Conservation (phyloP, 2,888 invertebrate species). For the Augiades crinisus region DNA sequence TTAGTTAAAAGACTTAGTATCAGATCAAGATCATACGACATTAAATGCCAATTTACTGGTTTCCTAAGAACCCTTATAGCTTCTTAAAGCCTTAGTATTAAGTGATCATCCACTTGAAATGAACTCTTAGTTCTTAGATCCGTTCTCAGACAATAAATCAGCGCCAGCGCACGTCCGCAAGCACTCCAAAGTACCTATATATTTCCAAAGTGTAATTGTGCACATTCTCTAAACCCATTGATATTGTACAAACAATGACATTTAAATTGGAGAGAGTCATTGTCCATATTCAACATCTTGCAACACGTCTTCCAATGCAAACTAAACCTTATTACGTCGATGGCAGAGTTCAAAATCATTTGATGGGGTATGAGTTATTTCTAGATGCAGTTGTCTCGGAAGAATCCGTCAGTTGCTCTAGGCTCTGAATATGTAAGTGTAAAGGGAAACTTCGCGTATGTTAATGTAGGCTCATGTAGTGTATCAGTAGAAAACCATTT, state of each 20-base stretch:
- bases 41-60: too few relatives aligned
- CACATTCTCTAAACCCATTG: conserved; percentile 34
- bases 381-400: conserved; percentile 39
- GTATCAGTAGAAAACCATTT: conserved; percentile 1
- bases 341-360: not conserved
- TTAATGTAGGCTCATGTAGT: conserved; percentile 19
- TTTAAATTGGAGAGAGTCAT: conserved; percentile 60
- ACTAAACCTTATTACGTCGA: conserved; percentile 28
- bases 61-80: too few relatives aligned
- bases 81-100: too few relatives aligned
- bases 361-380: conserved; percentile 24
- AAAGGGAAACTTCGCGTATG: conserved; percentile 46
- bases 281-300: conserved; percentile 45
- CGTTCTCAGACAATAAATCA: too few relatives aligned
- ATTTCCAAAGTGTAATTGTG: conserved; percentile 1
- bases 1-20: too few relatives aligned
- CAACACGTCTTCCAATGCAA: conserved; percentile 22
- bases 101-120: too few relatives aligned
- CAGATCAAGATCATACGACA: too few relatives aligned
- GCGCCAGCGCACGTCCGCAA: too few relatives aligned
- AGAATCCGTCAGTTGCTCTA: conserved; percentile 31
- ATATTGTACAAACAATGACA: conserved; percentile 49
- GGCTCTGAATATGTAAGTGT: conserved; percentile 50
- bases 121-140: too few relatives aligned
- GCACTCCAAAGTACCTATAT: not conserved